A percentile compares a stretch with the other conserved stretches of the same genome.
These are phyloP conservation scores for Alligator sinensis DNA, from an alignment of 2,113 vertebrate genomes.

Conservation along the genomic window DNA sequence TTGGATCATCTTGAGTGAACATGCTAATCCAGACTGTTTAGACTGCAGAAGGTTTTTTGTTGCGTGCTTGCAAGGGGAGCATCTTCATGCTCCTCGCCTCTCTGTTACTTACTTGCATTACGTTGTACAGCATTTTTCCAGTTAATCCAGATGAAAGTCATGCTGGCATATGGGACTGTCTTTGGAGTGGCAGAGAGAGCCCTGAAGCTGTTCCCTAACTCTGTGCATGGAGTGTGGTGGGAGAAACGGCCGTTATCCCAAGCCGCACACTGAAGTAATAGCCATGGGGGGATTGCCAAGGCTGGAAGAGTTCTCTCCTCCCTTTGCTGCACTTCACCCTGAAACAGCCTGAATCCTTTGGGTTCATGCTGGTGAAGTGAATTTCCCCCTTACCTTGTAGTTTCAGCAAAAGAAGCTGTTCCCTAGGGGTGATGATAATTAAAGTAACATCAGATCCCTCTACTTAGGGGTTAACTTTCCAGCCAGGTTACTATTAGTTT, in stretches of 20 bases:
- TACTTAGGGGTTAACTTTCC: neutral
- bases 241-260: neutral
- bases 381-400: neutral
- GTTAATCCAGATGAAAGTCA: constrained; percentile 11
- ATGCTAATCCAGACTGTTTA: neutral
- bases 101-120: constrained; percentile 48
- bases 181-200: constrained; percentile 39
- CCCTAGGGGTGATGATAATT: neutral
- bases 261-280: neutral
- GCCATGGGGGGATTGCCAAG: neutral
- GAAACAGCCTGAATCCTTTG: neutral
- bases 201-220: neutral
- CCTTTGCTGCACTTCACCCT: neutral
- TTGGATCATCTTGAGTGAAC: constrained; percentile 10
- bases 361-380: neutral
- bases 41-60: constrained; percentile 21
- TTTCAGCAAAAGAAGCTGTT: neutral
- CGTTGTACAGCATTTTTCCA: constrained; percentile 20
- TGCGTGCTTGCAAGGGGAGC: neutral
- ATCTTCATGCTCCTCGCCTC: neutral
- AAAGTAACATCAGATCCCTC: neutral
- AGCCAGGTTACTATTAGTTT: neutral
- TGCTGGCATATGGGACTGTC: constrained; percentile 40
- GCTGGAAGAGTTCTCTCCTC: neutral
- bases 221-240: neutral